Conservation (phyloP, 1,140 invertebrate species). For the Halyomorpha halys region DNA sequence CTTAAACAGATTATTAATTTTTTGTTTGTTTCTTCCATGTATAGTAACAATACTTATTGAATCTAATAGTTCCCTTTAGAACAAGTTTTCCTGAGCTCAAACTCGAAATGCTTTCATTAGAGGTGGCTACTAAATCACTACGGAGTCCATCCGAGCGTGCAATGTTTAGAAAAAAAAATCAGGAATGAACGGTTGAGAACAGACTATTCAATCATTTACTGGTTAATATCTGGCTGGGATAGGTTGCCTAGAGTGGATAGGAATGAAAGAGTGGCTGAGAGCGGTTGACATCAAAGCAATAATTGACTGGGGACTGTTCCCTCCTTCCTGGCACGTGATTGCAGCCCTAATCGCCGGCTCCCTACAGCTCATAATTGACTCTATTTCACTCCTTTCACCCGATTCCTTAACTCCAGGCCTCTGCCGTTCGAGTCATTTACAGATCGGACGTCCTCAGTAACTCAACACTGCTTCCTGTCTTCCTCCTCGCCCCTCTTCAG, state of each 20-base stretch:
- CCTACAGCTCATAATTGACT: conserved; percentile 16
- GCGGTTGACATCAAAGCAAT: conserved; percentile 26
- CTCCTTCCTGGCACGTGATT: conserved; percentile 15
- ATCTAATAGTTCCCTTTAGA: no score
- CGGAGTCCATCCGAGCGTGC: neutral
- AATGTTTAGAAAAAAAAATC: neutral
- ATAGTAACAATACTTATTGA: no score
- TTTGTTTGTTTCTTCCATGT: no score
- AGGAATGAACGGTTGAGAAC: neutral
- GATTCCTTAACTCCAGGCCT: conserved; percentile 6
- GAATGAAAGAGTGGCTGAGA: conserved; percentile 20
- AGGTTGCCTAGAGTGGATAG: conserved; percentile 13
- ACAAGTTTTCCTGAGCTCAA: no score
- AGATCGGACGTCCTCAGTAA: conserved; percentile 48
- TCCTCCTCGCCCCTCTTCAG: no score
- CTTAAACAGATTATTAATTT: no score
- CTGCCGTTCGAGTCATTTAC: conserved; percentile 13
- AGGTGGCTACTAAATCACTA: neutral
- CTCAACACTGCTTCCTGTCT: no score
- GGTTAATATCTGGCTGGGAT: neutral
- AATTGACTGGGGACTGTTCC: conserved; percentile 20
- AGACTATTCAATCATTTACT: neutral
- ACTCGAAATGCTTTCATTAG: neutral
- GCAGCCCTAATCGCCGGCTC: conserved; percentile 9
- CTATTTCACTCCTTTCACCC: conserved; percentile 17